Base-by-base conservation (phyloP, 2,797 vertebrate species). In the Steatocranus sp. region DNA sequence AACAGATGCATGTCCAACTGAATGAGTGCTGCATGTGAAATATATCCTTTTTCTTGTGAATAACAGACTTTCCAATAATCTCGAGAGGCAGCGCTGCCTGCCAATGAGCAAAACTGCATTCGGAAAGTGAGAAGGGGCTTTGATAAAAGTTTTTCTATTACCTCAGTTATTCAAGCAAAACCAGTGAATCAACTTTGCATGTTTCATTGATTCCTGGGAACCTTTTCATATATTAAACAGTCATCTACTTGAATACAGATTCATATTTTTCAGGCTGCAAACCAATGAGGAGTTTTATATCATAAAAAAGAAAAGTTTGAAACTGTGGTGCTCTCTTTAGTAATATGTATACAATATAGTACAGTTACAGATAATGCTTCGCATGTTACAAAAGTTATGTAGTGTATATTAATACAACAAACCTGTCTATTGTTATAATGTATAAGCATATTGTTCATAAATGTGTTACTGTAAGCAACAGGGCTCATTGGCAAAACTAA, bases 81-180 rank as follows among this genome's bases (percentile, higher is more conserved):
- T 89, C 68, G 23, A 27, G 80, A 90, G 84, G 91, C 81, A 53
- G 75, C 80, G 73, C 86, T 79, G 89, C 81, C 63, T 89, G 81
- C 88, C 54, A 54, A 86, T 91, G 87, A 93, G 85, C 80, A 86
- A 86, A 87, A 68, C 75, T 73, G 56, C 86, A 63, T 87, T 87
- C 79, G 74, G 51, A 85, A 86, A 91, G 80, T 77, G 80, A 91
- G 77, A 85, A 75, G 36, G 20, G 11, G 78, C 89, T 89, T 83
- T 91, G 92, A 91, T 93, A 90, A 91, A 92, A 90, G 83, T 92
- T 91, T 89, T 92, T 93, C 90, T 92, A 93, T 94, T 94, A 92
- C 85, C 83, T 87, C 56, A 84, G 86, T 87, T 89, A 93, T 92
- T 91, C 88, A 91, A 93, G 91, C 91, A 92, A 84, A 91, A 80